These are phyloP conservation scores for Arctopsyche grandis DNA, from an alignment of 1,140 invertebrate genomes.

Conservation along the genomic window DNA sequence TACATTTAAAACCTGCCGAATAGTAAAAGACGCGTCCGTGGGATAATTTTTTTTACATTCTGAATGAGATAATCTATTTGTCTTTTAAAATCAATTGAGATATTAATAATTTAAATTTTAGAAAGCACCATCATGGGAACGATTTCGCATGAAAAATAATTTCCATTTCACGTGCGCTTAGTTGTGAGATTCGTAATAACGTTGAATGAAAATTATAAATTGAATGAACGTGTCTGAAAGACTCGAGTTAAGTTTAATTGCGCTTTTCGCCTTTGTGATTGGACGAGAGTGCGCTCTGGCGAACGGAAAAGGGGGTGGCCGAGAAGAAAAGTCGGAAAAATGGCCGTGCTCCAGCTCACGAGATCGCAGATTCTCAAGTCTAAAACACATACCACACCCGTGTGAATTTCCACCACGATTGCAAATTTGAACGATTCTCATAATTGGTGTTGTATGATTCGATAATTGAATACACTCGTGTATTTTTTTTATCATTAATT, in stretches of 20 bases:
- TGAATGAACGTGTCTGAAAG: slow-evolving; percentile 26
- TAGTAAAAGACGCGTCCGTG: too few species aligned
- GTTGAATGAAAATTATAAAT: slow-evolving; percentile 6
- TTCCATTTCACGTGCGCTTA: not conserved
- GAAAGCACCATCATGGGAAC: too few species aligned
- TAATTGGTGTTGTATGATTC: not conserved
- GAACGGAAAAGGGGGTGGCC: not conserved
- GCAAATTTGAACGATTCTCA: not conserved
- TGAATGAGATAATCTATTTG: too few species aligned
- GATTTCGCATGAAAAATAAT: not conserved
- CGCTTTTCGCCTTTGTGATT: slow-evolving; percentile 28
- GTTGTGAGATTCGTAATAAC: slow-evolving; percentile 9
- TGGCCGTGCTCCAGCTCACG: slow-evolving; percentile 15
- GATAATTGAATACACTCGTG: not conserved
- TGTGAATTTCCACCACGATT: too few species aligned
- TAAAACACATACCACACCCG: not conserved
- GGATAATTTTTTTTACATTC: too few species aligned
- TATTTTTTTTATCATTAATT: too few species aligned
- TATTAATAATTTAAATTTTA: too few species aligned
- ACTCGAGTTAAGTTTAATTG: slow-evolving; percentile 36
- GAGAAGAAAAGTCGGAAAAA: slow-evolving; percentile 28
- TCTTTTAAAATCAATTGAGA: too few species aligned
- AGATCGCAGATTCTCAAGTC: not conserved
- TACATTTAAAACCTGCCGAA: too few species aligned
- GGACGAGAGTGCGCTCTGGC: slow-evolving; percentile 18